Conservation (phyloP, 2,888 invertebrate genomes). For the Ichneumon xanthorius region DNA sequence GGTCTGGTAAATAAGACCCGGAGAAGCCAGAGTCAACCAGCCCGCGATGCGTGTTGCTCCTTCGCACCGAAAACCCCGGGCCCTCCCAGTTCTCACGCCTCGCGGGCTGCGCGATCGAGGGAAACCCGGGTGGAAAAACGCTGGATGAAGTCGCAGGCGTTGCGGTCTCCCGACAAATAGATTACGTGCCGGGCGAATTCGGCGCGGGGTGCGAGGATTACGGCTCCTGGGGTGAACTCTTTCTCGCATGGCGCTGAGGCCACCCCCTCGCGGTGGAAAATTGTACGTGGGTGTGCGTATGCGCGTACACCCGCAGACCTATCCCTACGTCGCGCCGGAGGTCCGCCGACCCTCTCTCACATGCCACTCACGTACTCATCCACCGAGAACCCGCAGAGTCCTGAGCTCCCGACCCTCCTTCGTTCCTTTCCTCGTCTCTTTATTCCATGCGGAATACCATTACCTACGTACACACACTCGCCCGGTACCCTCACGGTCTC, state of each 20-base stretch:
- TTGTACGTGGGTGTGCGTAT: constrained; percentile 16
- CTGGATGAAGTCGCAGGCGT: constrained; percentile 71
- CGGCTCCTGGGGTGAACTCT: constrained; percentile 71
- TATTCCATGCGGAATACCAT: constrained; percentile 37
- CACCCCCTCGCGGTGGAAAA: constrained; percentile 60
- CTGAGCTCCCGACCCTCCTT: constrained; percentile 59
- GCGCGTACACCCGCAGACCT: background rate
- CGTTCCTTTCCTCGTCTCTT: constrained; percentile 51
- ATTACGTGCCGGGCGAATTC: constrained; percentile 81
- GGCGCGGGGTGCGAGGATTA: constrained; percentile 37
- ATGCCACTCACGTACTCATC: constrained; percentile 84
- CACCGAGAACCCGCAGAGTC: constrained; percentile 84
- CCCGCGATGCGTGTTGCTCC: constrained; percentile 31
- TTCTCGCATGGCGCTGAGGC: constrained; percentile 49
- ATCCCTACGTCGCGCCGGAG: constrained; percentile 66
- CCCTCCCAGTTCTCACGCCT: constrained; percentile 58
- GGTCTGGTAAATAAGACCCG: background rate
- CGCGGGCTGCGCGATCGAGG: constrained; percentile 58
- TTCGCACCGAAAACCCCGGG: constrained; percentile 26
- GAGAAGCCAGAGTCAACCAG: background rate
- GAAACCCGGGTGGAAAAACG: constrained; percentile 66
- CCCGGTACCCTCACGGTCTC: constrained; percentile 60
- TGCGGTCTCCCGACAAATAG: constrained; percentile 84
- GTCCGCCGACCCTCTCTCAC: constrained; percentile 74
- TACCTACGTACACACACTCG: constrained; percentile 11